Conservation (phyloP, 2,113 vertebrate genomes). For the Perca fluviatilis region DNA sequence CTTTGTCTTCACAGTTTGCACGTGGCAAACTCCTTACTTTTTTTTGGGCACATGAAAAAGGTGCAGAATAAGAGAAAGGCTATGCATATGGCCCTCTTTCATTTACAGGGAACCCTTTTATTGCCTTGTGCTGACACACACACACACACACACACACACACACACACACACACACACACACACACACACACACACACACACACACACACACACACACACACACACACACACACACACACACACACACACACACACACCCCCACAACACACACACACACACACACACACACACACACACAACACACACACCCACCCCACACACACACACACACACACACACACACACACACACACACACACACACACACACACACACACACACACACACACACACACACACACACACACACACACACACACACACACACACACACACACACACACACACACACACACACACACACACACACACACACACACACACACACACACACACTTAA, state of each 20-base stretch:
- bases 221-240: conserved; percentile 2
- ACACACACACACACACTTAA: conserved; percentile 12
- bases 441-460: too few species aligned
- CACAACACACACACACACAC: background rate
- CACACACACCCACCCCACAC: conserved; percentile 45
- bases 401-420: conserved; percentile 9
- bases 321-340: background rate
- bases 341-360: too few species aligned
- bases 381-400: too few species aligned
- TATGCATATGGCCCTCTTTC: conserved; percentile 21
- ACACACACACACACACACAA: too few species aligned
- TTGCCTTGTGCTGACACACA: conserved; percentile 51
- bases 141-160: background rate
- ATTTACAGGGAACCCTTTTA: conserved; percentile 44
- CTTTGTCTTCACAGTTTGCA: conserved; percentile 20
- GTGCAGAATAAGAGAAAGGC: conserved; percentile 8
- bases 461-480: conserved; percentile 26
- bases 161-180: background rate
- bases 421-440: conserved; percentile 41
- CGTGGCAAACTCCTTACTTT: conserved; percentile 11
- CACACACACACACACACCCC: conserved; percentile 5
- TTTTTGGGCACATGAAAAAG: conserved; percentile 12
- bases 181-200: conserved; percentile 39
- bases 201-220: conserved; percentile 3
- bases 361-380: conserved; percentile 51